phyloP scores from a whole-genome alignment of 1,140 invertebrate genomes.

The Bactericera cockerelli region DNA sequence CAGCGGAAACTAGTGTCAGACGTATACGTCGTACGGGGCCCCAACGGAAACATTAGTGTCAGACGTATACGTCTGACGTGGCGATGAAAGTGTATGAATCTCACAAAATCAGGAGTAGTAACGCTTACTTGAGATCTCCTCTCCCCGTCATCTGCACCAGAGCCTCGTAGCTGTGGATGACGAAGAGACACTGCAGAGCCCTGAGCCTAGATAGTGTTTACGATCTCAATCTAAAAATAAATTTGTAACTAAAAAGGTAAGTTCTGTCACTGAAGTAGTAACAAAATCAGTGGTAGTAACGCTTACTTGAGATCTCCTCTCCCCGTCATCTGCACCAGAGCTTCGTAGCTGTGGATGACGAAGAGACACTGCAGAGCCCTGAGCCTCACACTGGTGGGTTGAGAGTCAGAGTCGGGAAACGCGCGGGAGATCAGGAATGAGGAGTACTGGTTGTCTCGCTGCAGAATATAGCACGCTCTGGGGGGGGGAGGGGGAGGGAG shows the following conservation, averaged over 20 bases:
- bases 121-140: constrained; percentile 20
- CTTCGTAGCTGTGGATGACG: constrained; percentile 23
- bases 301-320: constrained; percentile 21
- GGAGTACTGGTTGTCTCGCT: constrained; percentile 18
- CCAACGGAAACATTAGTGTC: too few species aligned
- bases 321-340: constrained; percentile 27
- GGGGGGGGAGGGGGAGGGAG: constrained; percentile 15
- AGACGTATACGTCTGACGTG: too few species aligned
- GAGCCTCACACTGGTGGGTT: constrained; percentile 24
- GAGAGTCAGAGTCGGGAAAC: constrained; percentile 19
- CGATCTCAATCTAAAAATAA: too few species aligned
- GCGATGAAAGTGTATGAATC: constrained; percentile 6
- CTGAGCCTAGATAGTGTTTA: too few species aligned
- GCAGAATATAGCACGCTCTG: constrained; percentile 31
- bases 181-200: constrained; percentile 28
- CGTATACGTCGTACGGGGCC: too few species aligned
- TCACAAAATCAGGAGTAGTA: constrained; percentile 5
- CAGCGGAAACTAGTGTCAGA: too few species aligned
- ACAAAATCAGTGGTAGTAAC: too few species aligned
- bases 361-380: constrained; percentile 29
- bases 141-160: constrained; percentile 27
- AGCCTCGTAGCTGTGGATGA: constrained; percentile 23
- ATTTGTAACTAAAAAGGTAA: too few species aligned
- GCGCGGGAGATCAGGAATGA: constrained; percentile 19
- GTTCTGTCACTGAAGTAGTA: too few species aligned